Percentiles rank a stretch among this genome's conserved stretches.
phyloP scores from a whole-genome alignment of 2,888 invertebrate genomes.

The Sesia apiformis region DNA sequence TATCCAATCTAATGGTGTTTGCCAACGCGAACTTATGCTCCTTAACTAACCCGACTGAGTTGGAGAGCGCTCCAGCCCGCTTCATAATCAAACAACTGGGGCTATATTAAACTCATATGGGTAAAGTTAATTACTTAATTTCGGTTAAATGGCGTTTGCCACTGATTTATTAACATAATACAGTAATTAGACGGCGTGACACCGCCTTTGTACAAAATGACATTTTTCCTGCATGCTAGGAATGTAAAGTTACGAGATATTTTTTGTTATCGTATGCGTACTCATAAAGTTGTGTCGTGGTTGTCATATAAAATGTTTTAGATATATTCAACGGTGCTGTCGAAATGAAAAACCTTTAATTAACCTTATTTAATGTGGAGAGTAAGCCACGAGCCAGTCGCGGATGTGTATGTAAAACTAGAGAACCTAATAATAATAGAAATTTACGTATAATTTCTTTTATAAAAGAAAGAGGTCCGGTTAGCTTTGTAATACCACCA shows the following conservation, averaged over 20 bases:
- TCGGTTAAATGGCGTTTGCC: slow-evolving; percentile 42
- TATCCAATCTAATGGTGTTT: not conserved
- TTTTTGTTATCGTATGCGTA: not conserved
- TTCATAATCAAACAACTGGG: not conserved
- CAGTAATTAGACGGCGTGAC: slow-evolving; percentile 30
- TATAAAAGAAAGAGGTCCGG: too few species aligned
- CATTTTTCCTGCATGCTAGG: not conserved
- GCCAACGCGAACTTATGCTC: not conserved
- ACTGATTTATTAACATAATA: slow-evolving; percentile 58
- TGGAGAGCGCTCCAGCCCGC: not conserved
- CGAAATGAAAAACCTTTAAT: too few species aligned
- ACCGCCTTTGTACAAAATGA: not conserved
- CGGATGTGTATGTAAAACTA: too few species aligned
- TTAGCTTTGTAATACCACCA: too few species aligned
- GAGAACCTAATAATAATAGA: too few species aligned
- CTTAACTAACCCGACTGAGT: not conserved
- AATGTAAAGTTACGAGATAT: not conserved
- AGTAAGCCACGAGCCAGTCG: too few species aligned
- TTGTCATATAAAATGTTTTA: not conserved
- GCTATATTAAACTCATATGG: slow-evolving; percentile 20
- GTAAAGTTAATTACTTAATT: slow-evolving; percentile 63
- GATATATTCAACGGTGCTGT: too few species aligned
- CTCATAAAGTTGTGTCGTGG: not conserved
- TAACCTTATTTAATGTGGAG: too few species aligned
- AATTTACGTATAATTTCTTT: too few species aligned